Evolutionary conservation across 2,113 vertebrate genomes (phyloP), one percentile per base, ranked within the genome.

Genomic region (Alexandromys fortis): DNA sequence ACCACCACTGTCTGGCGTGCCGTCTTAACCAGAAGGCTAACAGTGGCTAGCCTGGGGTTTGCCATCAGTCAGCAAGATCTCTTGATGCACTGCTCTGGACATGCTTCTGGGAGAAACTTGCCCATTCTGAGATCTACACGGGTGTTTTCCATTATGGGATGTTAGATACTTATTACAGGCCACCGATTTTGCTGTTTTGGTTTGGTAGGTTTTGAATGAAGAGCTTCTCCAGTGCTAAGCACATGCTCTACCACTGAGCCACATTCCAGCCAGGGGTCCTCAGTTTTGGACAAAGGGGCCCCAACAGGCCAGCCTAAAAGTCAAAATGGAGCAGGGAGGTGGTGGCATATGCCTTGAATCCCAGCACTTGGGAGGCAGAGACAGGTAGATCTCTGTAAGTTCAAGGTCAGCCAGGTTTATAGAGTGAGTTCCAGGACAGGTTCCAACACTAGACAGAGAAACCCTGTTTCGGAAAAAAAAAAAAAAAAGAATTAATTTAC

Each of bases 1-100:
- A 14, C 16, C 55, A 55, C 16, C 16, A 55, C 16, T 1, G 4
- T 16, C 55, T 14, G 55, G 4, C 4, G 0, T 55, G 13, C 12
- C 2, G 1, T 6, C 47, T 79, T 52, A 14, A 12, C 19, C 67
- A 28, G 52, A 90, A 90, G 79, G 33, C 65, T 45, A 33, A 1
- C 0, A 3, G 52, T 4, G 28, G 49, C 24, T 58, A 75, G 49
- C 35, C 52, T 16, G 35, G 26, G 45, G 7, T 76, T 82, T 91
- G 82, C 68, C 17, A 58, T 45, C 85, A 58, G 35, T 52, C 2
- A 47, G 38, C 35, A 30, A 11, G 47, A 30, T 10, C 22, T 47
- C 30, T 33, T n/a, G 4, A 0, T 11, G 78, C 11, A 11, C 13
- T 16, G 65, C 63, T 72, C 85, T 81, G 30, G 61, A 52, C 14